Evolutionary conservation across 2,113 vertebrate genomes (phyloP).

Genomic region (Leptobrachium leishanense): DNA sequence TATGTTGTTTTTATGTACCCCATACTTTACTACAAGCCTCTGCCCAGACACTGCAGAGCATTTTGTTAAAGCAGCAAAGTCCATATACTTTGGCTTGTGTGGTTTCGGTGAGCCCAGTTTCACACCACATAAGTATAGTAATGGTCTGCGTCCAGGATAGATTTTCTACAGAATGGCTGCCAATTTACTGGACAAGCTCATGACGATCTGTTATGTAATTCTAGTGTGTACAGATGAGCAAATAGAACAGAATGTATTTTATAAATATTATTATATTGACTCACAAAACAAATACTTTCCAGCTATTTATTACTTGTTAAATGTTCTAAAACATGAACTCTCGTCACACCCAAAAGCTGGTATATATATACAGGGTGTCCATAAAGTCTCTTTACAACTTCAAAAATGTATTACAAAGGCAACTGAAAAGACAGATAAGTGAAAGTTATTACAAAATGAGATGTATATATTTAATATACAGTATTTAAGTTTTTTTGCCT

Average conservation of each 20-base stretch:
- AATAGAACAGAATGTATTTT: not conserved
- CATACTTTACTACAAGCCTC: slow-evolving; percentile 41
- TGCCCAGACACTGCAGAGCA: slow-evolving; percentile 29
- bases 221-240: not conserved
- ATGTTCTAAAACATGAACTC: too few species aligned
- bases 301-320: too few species aligned
- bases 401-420: too few species aligned
- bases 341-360: too few species aligned
- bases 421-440: too few species aligned
- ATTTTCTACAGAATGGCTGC: not conserved
- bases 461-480: too few species aligned
- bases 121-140: slow-evolving; percentile 40
- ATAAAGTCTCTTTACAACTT: too few species aligned
- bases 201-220: not conserved
- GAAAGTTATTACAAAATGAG: too few species aligned
- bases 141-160: slow-evolving; percentile 2
- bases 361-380: too few species aligned
- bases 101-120: slow-evolving; percentile 17
- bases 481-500: too few species aligned
- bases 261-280: not conserved
- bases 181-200: not conserved
- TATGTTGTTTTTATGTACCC: slow-evolving; percentile 31
- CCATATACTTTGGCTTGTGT: slow-evolving; percentile 34
- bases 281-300: too few species aligned
- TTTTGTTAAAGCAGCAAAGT: slow-evolving; percentile 18